Percentiles rank a stretch among this genome's conserved stretches.
Conservation (phyloP, 2,113 vertebrate genomes). For the Xenus cinereus region DNA sequence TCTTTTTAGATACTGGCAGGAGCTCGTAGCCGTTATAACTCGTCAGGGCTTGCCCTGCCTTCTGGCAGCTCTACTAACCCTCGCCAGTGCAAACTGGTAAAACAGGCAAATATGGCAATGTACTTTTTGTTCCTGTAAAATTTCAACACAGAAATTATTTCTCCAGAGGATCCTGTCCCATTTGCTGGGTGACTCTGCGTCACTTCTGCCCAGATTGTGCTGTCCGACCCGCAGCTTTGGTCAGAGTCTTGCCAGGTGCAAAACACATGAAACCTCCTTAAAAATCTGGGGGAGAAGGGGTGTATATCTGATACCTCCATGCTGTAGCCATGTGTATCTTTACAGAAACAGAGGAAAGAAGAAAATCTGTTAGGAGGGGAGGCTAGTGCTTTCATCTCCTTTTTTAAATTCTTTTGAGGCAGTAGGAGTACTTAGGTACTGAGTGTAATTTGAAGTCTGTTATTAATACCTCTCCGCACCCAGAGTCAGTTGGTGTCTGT, state of each 20-base stretch:
- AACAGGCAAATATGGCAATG: neutral
- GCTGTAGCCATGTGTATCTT: neutral
- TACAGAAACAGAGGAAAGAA: neutral
- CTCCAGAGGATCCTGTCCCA: neutral
- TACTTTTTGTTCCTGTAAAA: neutral
- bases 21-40: neutral
- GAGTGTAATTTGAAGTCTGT: neutral
- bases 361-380: neutral
- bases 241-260: neutral
- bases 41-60: neutral
- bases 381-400: neutral
- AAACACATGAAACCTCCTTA: neutral
- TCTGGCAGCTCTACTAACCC: neutral
- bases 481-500: neutral
- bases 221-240: neutral
- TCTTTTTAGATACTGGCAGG: neutral
- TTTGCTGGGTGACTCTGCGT: neutral
- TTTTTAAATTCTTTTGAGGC: neutral
- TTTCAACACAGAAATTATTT: neutral
- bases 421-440: neutral
- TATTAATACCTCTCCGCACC: neutral
- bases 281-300: neutral
- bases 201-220: neutral
- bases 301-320: fast-evolving
- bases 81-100: neutral